Conservation (phyloP, 2,888 invertebrate species). For the Stomorhina lunata region DNA sequence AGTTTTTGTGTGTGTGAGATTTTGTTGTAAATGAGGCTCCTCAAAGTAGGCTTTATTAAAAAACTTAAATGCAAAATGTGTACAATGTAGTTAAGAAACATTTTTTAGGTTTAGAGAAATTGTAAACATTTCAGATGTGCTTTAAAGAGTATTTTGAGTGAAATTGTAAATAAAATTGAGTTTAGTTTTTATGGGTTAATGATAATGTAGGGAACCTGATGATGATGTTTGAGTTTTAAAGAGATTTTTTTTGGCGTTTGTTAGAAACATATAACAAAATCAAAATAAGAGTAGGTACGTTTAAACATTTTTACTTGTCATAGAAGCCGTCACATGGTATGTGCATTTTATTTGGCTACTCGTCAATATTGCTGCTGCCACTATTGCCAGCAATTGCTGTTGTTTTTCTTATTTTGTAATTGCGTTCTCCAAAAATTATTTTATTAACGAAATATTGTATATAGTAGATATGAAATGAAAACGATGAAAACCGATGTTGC, state of each 20-base stretch:
- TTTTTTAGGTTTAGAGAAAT: background rate
- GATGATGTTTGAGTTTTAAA: constrained; percentile 36
- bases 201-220: background rate
- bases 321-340: constrained; percentile 58
- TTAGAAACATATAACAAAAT: background rate
- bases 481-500: constrained; percentile 61
- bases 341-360: constrained; percentile 40
- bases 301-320: background rate
- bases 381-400: background rate
- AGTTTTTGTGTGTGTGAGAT: background rate
- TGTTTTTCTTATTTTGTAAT: constrained; percentile 28
- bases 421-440: constrained; percentile 43
- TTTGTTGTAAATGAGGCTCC: constrained; percentile 23
- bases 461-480: too few relatives aligned
- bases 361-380: constrained; percentile 34
- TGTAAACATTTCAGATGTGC: too few relatives aligned
- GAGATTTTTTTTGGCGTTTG: constrained; percentile 47
- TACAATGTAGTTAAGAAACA: constrained; percentile 1
- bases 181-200: too few relatives aligned
- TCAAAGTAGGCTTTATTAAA: constrained; percentile 50
- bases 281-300: background rate
- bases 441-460: constrained; percentile 34
- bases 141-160: background rate
- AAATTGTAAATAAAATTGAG: background rate
- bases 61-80: background rate